These are phyloP conservation scores for Pteromalus puparum DNA, from an alignment of 1,140 invertebrate species.

Conservation along the genomic window DNA sequence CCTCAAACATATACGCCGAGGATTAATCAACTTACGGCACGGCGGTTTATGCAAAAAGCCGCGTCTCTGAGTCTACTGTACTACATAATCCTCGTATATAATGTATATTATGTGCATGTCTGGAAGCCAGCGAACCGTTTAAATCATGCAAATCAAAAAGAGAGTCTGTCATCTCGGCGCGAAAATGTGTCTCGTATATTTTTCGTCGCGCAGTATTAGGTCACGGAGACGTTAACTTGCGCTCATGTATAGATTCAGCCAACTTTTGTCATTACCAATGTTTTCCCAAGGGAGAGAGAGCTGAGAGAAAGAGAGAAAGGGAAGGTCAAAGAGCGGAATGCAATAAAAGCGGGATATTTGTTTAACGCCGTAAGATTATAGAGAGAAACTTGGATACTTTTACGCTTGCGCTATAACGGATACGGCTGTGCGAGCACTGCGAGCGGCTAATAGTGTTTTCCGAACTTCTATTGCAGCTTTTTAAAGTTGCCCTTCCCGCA, in stretches of 20 bases:
- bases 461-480: slow-evolving; percentile 26
- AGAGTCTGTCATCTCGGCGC: not conserved
- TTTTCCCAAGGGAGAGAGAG: not conserved
- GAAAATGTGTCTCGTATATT: not conserved
- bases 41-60: too few species aligned
- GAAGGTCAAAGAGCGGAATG: not conserved
- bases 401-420: not conserved
- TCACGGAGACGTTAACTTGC: not conserved
- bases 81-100: too few species aligned
- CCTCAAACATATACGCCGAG: too few species aligned
- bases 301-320: not conserved
- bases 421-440: not conserved
- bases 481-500: not conserved
- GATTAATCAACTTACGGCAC: too few species aligned
- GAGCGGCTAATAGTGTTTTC: slow-evolving; percentile 16
- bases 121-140: not conserved
- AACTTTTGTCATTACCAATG: not conserved
- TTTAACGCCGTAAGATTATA: not conserved
- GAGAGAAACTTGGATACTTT: not conserved
- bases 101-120: too few species aligned
- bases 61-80: too few species aligned
- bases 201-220: too few species aligned
- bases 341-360: not conserved
- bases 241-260: not conserved
- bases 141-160: not conserved